Evolutionary conservation across 2,888 invertebrate species (phyloP), one percentile per base, ranked within the genome.

Genomic region (Salticus scenicus): DNA sequence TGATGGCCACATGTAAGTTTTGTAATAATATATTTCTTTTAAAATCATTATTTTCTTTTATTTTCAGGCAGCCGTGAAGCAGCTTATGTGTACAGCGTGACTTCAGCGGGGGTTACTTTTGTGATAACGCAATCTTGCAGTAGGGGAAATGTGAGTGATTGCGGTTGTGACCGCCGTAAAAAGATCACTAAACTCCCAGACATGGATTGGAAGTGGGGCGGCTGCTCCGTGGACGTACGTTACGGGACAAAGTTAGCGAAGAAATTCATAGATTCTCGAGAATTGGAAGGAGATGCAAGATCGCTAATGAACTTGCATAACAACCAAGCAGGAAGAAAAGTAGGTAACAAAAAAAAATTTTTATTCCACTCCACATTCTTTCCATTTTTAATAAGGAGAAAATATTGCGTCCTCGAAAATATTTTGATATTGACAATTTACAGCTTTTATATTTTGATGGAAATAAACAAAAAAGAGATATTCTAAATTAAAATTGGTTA

Each of bases 281-380:
- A 98, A 92, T 95, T 98, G 83, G 96, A 98, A 91, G 91, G 92
- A 85, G 93, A 93, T 89, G 95, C 95, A 17, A 93, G 98, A 77
- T 96, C 97, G 83, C 93, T 98, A 88, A 98, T 99, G 97, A 98
- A 99, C 90, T 92, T 98, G 76, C 98, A 98, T 91, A 99, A 99
- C 92, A 99, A 99, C 91, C 98, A 99, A 91, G 99, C 98, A 41
- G 99, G 99, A 10, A 93, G 99, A 90, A 93, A 97, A 94, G 98
- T 98, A 91, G 93, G 91, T 67, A 20, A 20, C 24, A 33, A 74
- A n/a, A n/a, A n/a, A n/a, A n/a, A n/a, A 57, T 30, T 17, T 33
- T 20, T 63, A 0, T 27, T 24, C 14, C 0, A 20, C 63, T n/a
- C n/a, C n/a, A n/a, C n/a, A n/a, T n/a, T n/a, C n/a, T 37, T 37